Conservation (phyloP, 1,140 invertebrate genomes). For the Megathymus violae region DNA sequence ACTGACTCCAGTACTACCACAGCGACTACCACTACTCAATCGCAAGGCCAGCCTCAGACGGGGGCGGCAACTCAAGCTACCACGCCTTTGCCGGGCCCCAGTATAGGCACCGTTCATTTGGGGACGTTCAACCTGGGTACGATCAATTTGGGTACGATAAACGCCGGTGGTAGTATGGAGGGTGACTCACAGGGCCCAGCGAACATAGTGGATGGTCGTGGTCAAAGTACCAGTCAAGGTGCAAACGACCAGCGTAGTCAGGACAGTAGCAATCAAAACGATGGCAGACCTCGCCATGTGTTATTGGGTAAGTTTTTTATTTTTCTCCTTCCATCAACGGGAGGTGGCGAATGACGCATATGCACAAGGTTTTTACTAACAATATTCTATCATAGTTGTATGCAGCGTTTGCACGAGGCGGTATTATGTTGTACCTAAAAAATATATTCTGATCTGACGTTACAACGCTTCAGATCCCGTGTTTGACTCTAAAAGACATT, state of each 20-base stretch:
- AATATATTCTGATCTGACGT: too few relatives aligned
- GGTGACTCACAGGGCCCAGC: constrained; percentile 10
- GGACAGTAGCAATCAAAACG: constrained; percentile 5
- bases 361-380: too few relatives aligned
- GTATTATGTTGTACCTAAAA: too few relatives aligned
- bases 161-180: neutral
- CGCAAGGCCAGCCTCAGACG: constrained; percentile 18
- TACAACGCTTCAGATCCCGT: too few relatives aligned
- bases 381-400: too few relatives aligned
- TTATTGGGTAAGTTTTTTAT: constrained; percentile 43
- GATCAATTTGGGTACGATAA: neutral
- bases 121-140: constrained; percentile 17
- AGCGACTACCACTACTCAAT: constrained; percentile 7
- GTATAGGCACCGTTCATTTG: constrained; percentile 14
- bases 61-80: neutral
- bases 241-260: constrained; percentile 17
- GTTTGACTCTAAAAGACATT: too few relatives aligned
- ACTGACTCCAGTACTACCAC: neutral
- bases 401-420: too few relatives aligned
- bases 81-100: neutral
- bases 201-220: neutral
- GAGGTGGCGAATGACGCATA: neutral
- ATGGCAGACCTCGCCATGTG: constrained; percentile 39
- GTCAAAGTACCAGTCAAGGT: constrained; percentile 16
- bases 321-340: neutral